Evolutionary conservation across 2,113 vertebrate genomes (phyloP).

Genomic region (Ancistrus triradiatus): DNA sequence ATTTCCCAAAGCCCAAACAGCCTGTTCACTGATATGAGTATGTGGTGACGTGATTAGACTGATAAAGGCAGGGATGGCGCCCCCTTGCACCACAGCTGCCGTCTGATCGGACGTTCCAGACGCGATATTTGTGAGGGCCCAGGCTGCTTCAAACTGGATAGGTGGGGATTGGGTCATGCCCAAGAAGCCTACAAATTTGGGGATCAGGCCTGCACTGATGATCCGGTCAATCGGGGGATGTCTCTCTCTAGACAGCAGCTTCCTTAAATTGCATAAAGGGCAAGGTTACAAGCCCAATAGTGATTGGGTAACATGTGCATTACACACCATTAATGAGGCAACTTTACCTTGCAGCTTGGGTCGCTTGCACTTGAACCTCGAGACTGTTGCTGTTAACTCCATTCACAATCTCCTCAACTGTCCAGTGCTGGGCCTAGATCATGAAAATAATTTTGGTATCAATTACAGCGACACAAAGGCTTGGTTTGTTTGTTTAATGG

Average conservation of each 20-base stretch:
- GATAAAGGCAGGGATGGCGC: slow-evolving; percentile 82
- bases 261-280: slow-evolving; percentile 65
- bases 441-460: no score
- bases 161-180: slow-evolving; percentile 74
- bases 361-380: slow-evolving; percentile 87
- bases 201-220: slow-evolving; percentile 87
- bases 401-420: slow-evolving; percentile 87
- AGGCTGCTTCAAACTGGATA: slow-evolving; percentile 96
- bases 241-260: slow-evolving; percentile 90
- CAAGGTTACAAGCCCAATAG: not conserved
- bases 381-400: slow-evolving; percentile 75
- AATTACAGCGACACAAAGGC: no score
- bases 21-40: slow-evolving; percentile 73
- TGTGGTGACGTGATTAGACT: slow-evolving; percentile 63
- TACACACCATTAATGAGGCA: not conserved
- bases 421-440: slow-evolving; percentile 80
- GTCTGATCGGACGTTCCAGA: slow-evolving; percentile 92
- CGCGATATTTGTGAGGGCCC: slow-evolving; percentile 97
- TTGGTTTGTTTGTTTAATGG: no score
- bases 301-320: not conserved
- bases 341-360: slow-evolving; percentile 90
- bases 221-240: slow-evolving; percentile 92
- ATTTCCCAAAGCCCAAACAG: slow-evolving; percentile 72
- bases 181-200: slow-evolving; percentile 87
- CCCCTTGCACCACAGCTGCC: slow-evolving; percentile 87